phyloP scores from a whole-genome alignment of 2,797 vertebrate species.

The Pachyuromys duprasi region DNA sequence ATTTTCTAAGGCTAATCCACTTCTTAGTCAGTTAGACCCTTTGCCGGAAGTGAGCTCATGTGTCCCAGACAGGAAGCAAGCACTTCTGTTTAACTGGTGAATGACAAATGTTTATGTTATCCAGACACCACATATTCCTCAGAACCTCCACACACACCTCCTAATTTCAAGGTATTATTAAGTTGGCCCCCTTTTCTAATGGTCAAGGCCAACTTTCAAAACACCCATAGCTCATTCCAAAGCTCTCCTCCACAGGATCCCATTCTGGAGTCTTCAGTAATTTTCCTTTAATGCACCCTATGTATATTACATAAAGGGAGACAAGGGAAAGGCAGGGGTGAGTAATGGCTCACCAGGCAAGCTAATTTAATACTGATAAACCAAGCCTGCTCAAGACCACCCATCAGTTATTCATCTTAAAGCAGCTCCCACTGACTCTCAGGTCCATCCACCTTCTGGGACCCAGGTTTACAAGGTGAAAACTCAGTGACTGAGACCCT shows the following conservation, averaged over 20 bases:
- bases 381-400: not conserved
- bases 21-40: not conserved
- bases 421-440: not conserved
- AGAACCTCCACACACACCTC: not conserved
- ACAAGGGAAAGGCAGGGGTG: not conserved
- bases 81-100: not conserved
- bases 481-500: not conserved
- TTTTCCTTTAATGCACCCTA: not conserved
- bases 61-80: not conserved
- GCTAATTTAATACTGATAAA: not conserved
- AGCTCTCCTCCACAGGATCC: not conserved
- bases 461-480: constrained; percentile 1
- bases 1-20: not conserved
- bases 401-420: not conserved
- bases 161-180: not conserved
- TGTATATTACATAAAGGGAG: not conserved
- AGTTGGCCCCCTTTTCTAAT: not conserved
- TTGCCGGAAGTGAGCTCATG: not conserved
- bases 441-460: not conserved
- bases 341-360: not conserved
- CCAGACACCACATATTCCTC: not conserved
- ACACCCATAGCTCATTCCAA: not conserved
- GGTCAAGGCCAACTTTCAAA: not conserved
- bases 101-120: not conserved
- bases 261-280: not conserved